Conservation (phyloP, 2,113 vertebrate genomes). For the Muntiacus reevesi region DNA sequence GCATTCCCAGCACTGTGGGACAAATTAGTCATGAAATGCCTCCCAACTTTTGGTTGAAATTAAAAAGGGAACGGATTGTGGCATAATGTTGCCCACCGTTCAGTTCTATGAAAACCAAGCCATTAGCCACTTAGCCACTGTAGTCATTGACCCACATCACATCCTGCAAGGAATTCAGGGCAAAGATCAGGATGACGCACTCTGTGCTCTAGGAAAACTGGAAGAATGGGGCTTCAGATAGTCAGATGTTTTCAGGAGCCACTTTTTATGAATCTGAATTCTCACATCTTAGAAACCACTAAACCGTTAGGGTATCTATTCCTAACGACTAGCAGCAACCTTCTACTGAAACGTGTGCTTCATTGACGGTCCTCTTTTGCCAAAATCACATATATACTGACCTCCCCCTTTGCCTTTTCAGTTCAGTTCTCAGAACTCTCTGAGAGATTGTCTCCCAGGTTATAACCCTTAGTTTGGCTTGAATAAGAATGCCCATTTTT, state of each 20-base stretch:
- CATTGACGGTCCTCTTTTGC: neutral
- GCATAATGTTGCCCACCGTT: neutral
- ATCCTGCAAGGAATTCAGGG: neutral
- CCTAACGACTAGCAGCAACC: neutral
- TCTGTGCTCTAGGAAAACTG: neutral
- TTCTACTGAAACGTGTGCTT: neutral
- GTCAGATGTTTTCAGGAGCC: neutral
- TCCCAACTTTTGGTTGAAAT: neutral
- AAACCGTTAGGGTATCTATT: neutral
- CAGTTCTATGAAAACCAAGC: neutral
- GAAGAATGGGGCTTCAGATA: neutral
- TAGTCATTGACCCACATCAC: neutral
- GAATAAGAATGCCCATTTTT: neutral
- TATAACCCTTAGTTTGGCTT: neutral
- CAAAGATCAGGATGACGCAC: neutral
- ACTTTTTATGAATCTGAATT: neutral
- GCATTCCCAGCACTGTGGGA: neutral
- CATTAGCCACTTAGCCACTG: neutral
- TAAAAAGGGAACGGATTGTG: neutral
- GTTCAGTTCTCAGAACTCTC: neutral
- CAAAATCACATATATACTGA: neutral
- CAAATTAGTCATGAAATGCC: neutral
- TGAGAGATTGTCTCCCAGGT: neutral
- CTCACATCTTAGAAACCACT: neutral
- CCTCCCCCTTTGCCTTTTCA: neutral